Conservation (phyloP, 35 echinoderm and acorn worm genomes). For the Apostichopus californicus region DNA sequence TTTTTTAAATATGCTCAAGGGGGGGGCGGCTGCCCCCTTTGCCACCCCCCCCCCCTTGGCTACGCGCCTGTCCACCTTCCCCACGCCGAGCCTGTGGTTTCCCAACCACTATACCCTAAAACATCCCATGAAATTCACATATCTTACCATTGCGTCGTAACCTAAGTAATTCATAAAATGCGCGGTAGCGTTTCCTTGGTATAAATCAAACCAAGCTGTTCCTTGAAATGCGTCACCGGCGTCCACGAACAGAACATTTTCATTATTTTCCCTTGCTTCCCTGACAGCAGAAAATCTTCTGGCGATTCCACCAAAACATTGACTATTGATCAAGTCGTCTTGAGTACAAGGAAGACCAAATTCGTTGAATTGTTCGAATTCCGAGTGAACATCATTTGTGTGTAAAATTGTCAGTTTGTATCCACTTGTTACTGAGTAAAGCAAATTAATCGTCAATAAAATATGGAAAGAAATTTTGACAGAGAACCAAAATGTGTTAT, state of each 20-base stretch:
- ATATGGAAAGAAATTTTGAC: too few relatives aligned
- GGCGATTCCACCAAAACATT: constrained; percentile 57
- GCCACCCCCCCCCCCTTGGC: too few relatives aligned
- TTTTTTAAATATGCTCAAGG: too few relatives aligned
- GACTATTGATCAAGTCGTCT: background rate
- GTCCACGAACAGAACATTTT: constrained; percentile 51
- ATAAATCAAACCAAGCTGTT: constrained; percentile 79
- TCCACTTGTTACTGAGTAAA: too few relatives aligned
- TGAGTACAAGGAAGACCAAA: background rate
- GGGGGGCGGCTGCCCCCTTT: too few relatives aligned
- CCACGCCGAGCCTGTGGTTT: too few relatives aligned
- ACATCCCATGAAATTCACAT: too few relatives aligned
- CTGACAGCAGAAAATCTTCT: constrained; percentile 9
- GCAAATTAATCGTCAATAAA: too few relatives aligned
- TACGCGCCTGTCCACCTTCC: too few relatives aligned
- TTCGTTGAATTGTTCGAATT: constrained; percentile 17
- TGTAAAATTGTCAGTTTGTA: background rate
- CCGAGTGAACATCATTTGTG: constrained; percentile 61
- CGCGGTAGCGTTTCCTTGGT: constrained; percentile 45
- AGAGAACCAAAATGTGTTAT: too few relatives aligned
- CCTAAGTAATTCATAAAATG: constrained; percentile 50
- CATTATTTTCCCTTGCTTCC: background rate
- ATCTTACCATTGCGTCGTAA: constrained; percentile 68
- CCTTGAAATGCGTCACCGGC: constrained; percentile 72
- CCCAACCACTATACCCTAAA: too few relatives aligned